Evolutionary conservation across 2,113 vertebrate genomes (phyloP).

Genomic region (Notothenia coriiceps): DNA sequence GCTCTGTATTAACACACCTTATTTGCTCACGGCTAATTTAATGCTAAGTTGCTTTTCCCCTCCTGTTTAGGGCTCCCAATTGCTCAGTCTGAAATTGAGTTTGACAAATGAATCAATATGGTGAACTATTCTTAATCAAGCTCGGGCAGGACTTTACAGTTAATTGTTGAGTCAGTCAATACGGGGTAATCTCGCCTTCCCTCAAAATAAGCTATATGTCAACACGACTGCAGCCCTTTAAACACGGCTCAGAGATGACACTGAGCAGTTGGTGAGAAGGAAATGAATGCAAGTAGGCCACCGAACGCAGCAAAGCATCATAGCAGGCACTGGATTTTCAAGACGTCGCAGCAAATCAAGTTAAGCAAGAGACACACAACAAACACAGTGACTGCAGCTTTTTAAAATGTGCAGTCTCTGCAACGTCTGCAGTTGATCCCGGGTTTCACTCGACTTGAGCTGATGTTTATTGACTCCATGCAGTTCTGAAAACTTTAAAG

Average conservation of each 20-base stretch:
- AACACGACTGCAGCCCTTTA: conserved; percentile 25
- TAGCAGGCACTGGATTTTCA: conserved; percentile 66
- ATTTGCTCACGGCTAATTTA: conserved; percentile 24
- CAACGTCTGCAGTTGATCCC: conserved; percentile 34
- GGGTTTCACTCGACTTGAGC: conserved; percentile 32
- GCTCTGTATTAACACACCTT: conserved; percentile 4
- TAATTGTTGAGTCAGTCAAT: conserved; percentile 46
- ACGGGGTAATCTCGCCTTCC: conserved; percentile 34
- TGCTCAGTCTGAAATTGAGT: conserved; percentile 45
- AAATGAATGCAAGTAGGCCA: conserved; percentile 74
- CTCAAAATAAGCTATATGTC: conserved; percentile 46
- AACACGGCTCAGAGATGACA: conserved; percentile 16
- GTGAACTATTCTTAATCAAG: conserved; percentile 47
- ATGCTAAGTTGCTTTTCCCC: conserved; percentile 18
- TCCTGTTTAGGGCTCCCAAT: conserved; percentile 23
- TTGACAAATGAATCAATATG: conserved; percentile 61
- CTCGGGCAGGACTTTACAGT: conserved; percentile 14
- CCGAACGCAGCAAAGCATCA: conserved; percentile 49
- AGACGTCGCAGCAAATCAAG: conserved; percentile 59
- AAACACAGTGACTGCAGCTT: conserved; percentile 52
- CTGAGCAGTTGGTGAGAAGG: conserved; percentile 33
- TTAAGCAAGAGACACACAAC: conserved; percentile 53
- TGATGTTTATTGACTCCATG: conserved; percentile 30
- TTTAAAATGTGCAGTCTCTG: conserved; percentile 50
- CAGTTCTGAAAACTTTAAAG: conserved; percentile 5